Percentiles rank a stretch among this genome's conserved stretches.
phyloP scores from a whole-genome alignment of 2,888 invertebrate genomes.

The Philhelius pedissequus region DNA sequence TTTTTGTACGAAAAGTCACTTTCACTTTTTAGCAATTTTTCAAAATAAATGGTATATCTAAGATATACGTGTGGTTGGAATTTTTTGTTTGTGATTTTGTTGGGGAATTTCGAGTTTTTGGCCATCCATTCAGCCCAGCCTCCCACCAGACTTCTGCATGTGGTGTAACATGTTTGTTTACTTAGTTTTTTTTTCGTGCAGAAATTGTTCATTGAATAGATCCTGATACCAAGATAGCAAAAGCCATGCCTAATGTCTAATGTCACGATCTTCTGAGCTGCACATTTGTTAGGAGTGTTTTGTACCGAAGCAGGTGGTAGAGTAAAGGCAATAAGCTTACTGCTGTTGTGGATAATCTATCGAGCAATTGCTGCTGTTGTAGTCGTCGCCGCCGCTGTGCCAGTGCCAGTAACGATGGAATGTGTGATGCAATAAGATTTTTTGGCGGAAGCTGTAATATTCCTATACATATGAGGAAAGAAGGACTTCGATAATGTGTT shows the following conservation, averaged over 20 bases:
- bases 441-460: constrained; percentile 53
- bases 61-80: constrained; percentile 17
- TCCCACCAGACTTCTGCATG: neutral
- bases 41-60: constrained; percentile 46
- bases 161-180: constrained; percentile 51
- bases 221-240: constrained; percentile 43
- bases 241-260: constrained; percentile 54
- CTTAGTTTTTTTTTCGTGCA: constrained; percentile 17
- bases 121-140: neutral
- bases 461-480: constrained; percentile 7
- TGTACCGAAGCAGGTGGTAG: constrained; percentile 37
- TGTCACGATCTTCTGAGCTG: constrained; percentile 66
- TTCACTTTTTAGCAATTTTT: constrained; percentile 57
- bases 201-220: constrained; percentile 55
- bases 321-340: neutral
- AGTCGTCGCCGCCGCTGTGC: neutral
- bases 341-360: constrained; percentile 38
- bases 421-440: constrained; percentile 53
- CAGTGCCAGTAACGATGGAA: constrained; percentile 15
- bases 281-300: constrained; percentile 62
- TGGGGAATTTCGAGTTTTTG: constrained; percentile 15
- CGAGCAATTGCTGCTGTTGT: neutral
- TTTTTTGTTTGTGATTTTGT: neutral
- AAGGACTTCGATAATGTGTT: constrained; percentile 57
- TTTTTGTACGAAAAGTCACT: constrained; percentile 46